Evolutionary conservation across 1,140 invertebrate species (phyloP), one percentile per base, ranked within the genome.

Genomic region (Kradibia gibbosae): DNA sequence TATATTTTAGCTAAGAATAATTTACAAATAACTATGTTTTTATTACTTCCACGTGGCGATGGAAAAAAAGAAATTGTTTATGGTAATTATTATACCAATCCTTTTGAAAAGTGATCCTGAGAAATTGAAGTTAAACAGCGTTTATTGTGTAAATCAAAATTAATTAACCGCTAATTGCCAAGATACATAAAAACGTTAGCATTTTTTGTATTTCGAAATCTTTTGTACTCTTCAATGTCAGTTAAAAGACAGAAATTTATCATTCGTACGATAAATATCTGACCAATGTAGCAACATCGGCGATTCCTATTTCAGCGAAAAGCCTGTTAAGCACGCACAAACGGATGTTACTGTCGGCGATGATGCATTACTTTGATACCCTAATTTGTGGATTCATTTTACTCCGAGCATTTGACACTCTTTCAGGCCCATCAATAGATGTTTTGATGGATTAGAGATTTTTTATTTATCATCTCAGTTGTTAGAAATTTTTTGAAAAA

Each of bases 161-260:
- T 31, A 31, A 62, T 62, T 28, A 62, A 34, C 57, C 25, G 28
- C 25, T 62, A 62, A 62, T 62, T 62, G 8, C 57, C 4, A 34
- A 62, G 57, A 62, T 62, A 62, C 57, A 34, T 10, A 31, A 62
- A 62, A 62, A 62, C 28, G 57, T 34, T 34, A 62, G n/a, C 25
- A 62, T 62, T 62, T 62, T 62, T 62, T 28, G 17, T 8, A 1
- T 62, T 31, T 57, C 50, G 28, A 31, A 62, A 28, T 34, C 10
- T 1, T 62, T 62, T 2, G 7, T 8, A 20, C 60, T 17, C 17
- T 28, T 65, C 31, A 65, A 65, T 8, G 60, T 65, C 60, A 20
- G 10, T 20, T 34, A 11, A 25, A 17, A 3, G 3, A 28, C 31
- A 4, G 17, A 36, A 20, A 0, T 34, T 65, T 17, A 28, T 11